Percentiles rank a stretch among this genome's conserved stretches.
Conservation (phyloP, 2,888 invertebrate species). For the Iphiclides podalirius region DNA sequence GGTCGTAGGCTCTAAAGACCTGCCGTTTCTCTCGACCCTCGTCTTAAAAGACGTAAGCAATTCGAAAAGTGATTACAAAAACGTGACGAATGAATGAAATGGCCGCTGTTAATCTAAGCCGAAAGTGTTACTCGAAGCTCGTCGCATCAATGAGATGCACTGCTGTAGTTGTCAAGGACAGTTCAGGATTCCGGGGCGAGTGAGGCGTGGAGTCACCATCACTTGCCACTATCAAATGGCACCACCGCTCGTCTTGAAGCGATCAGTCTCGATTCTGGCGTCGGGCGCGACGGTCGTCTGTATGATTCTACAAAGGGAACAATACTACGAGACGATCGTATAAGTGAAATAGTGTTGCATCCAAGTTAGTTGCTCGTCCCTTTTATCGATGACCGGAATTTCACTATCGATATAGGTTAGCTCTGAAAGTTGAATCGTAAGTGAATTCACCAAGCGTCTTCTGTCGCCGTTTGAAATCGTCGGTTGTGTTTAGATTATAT, state of each 20-base stretch:
- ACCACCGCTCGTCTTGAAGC: constrained; percentile 1
- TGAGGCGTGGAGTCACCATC: constrained; percentile 25
- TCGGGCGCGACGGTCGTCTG: constrained; percentile 7
- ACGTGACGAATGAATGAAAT: no score
- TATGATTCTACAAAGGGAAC: constrained; percentile 9
- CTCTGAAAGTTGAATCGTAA: constrained; percentile 32
- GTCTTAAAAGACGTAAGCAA: no score
- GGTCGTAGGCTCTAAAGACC: no score
- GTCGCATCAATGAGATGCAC: no score
- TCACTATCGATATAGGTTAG: constrained; percentile 21
- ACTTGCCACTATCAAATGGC: constrained; percentile 5
- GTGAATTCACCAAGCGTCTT: constrained; percentile 30
- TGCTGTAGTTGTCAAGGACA: constrained; percentile 27
- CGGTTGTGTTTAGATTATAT: no score
- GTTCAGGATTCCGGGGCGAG: constrained; percentile 29
- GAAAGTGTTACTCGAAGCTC: no score
- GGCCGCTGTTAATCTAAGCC: no score
- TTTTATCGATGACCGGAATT: neutral
- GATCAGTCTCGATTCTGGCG: constrained; percentile 11
- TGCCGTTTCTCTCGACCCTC: no score
- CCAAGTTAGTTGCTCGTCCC: neutral
- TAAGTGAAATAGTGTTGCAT: constrained; percentile 25
- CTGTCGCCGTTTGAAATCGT: constrained; percentile 2
- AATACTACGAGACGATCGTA: neutral
- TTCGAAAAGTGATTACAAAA: no score